Percentiles rank a stretch among this genome's conserved stretches.
phyloP scores from a whole-genome alignment of 2,888 invertebrate genomes.

The Rhabditoides inermis region DNA sequence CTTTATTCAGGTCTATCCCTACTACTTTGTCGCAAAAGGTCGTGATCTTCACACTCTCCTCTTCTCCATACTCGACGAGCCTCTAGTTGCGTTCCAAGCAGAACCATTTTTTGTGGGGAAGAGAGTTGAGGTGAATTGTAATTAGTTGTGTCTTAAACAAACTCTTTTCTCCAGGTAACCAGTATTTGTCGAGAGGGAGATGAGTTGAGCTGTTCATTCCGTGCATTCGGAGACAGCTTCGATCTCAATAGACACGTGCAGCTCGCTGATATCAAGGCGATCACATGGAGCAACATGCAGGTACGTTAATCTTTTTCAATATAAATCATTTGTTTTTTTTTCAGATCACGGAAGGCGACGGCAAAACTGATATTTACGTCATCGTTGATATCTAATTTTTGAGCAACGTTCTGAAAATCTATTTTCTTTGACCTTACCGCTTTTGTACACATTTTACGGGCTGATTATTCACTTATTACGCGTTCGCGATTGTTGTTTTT shows the following conservation, averaged over 20 bases:
- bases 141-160: background rate
- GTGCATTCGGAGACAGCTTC: slow-evolving; percentile 90
- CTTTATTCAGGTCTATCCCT: slow-evolving; percentile 60
- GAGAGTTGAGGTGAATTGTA: slow-evolving; percentile 27
- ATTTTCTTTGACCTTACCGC: slow-evolving; percentile 52
- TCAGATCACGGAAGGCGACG: slow-evolving; percentile 62
- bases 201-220: too few species aligned
- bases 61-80: slow-evolving; percentile 86
- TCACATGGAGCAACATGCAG: slow-evolving; percentile 99
- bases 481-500: too few species aligned
- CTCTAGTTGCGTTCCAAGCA: slow-evolving; percentile 76
- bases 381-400: slow-evolving; percentile 79
- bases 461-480: too few species aligned
- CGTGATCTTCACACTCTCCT: slow-evolving; percentile 79
- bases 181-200: too few species aligned
- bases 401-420: background rate
- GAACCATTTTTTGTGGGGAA: slow-evolving; percentile 56
- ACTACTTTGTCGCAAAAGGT: slow-evolving; percentile 75
- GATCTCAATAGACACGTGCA: slow-evolving; percentile 81
- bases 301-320: too few species aligned
- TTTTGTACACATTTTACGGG: slow-evolving; percentile 2
- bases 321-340: too few species aligned
- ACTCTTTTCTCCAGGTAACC: too few species aligned
- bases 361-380: slow-evolving; percentile 72
- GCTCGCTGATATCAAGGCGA: slow-evolving; percentile 95